A percentile compares a stretch with the other conserved stretches of the same genome.
phyloP scores from a whole-genome alignment of 1,140 invertebrate species.

The Ylistrum balloti region DNA sequence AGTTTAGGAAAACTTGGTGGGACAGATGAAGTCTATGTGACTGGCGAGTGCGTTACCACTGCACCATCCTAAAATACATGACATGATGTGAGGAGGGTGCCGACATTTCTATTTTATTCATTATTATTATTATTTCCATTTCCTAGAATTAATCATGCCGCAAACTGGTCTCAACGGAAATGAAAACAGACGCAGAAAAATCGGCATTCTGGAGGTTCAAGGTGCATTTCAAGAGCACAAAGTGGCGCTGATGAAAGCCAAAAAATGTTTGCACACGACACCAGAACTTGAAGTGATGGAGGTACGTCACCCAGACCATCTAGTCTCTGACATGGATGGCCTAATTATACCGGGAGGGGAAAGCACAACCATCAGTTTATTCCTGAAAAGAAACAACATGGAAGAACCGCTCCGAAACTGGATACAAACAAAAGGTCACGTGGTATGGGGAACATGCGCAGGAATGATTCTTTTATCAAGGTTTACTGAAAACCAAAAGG shows the following conservation, averaged over 20 bases:
- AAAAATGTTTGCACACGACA: slow-evolving; percentile 44
- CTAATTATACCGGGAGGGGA: slow-evolving; percentile 79
- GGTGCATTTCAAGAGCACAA: slow-evolving; percentile 77
- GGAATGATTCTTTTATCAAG: slow-evolving; percentile 78
- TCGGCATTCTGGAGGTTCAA: slow-evolving; percentile 77
- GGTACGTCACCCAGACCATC: slow-evolving; percentile 68
- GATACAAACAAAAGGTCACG: slow-evolving; percentile 71
- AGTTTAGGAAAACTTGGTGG: too few relatives aligned
- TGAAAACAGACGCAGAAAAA: not conserved
- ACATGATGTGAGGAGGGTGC: too few relatives aligned
- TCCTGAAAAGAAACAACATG: slow-evolving; percentile 75
- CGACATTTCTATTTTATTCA: too few relatives aligned
- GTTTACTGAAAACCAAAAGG: slow-evolving; percentile 72
- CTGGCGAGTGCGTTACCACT: too few relatives aligned
- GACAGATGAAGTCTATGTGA: too few relatives aligned
- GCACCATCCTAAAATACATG: too few relatives aligned
- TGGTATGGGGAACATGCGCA: slow-evolving; percentile 79
- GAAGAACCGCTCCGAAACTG: slow-evolving; percentile 68
- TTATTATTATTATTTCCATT: too few relatives aligned
- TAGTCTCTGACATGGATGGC: slow-evolving; percentile 68
- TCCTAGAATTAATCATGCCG: slow-evolving; percentile 47
- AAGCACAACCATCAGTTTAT: slow-evolving; percentile 77
- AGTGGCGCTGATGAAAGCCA: slow-evolving; percentile 67
- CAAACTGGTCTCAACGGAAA: not conserved
- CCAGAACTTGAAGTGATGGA: slow-evolving; percentile 60